Base-by-base conservation (phyloP, 2,888 invertebrate species). In the Andrena fulva region DNA sequence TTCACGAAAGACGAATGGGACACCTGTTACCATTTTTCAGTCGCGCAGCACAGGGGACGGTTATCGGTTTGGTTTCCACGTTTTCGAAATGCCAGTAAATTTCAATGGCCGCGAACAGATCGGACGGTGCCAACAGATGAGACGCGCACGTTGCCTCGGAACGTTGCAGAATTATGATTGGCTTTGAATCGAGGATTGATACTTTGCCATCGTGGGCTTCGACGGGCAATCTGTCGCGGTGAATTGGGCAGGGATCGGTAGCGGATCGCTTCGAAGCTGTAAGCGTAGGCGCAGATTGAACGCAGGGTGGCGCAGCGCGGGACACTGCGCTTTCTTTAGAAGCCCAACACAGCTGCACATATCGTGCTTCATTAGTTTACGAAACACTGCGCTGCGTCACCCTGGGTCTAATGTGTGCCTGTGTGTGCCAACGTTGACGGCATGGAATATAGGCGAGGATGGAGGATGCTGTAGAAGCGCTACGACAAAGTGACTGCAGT, bases 1-100 rank as follows among this genome's bases (percentile, higher is more conserved):
- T 78, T 78, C 72, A 33, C 60, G 52, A 68, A 68, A 62, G 83
- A 86, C 63, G 48, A 77, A 83, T 72, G 75, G 69, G 73, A 64
- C 84, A 73, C 64, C 78, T 86, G 76, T 68, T 77, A 64, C 67
- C 66, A 56, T 71, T 77, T 86, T 84, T 84, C 79, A 63, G 42
- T n/a, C 27, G 56, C 24, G 48, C 12, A 7, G 24, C 42, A 16
- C 42, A 16, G 16, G 1, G 12, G 6, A 3, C 50, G 42, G 35
- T 56, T 54, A 76, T 66, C 48, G 62, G 54, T 20, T 24, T 6
- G 48, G 29, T 54, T 54, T 52, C 42, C 31, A 10, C 24, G 4
- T 27, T 50, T 27, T 8, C 42, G 3, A 56, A 60, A 42, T 10
- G 35, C n/a, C 29, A 33, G 31, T 76, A 68, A 67, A 71, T 63